Conservation (phyloP, 2,113 vertebrate genomes). For the Bombycilla garrulus region DNA sequence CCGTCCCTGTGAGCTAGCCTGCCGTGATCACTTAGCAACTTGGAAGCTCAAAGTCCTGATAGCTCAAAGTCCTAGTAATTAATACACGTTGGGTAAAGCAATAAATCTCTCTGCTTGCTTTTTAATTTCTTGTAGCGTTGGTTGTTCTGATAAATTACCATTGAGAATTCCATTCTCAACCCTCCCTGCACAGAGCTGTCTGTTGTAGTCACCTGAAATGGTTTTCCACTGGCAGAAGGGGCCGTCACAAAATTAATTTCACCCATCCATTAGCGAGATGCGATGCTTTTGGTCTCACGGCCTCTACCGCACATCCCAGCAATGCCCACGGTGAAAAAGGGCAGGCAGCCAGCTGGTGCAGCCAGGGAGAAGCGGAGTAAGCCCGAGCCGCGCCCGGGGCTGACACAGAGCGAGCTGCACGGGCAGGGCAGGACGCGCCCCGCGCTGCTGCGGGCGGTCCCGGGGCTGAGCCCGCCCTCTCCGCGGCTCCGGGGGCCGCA, state of each 20-base stretch:
- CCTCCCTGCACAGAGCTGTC: not conserved
- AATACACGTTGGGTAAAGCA: not conserved
- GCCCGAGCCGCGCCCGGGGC: rapidly evolving
- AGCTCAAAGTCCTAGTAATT: not conserved
- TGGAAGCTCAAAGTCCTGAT: not conserved
- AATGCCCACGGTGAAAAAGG: rapidly evolving
- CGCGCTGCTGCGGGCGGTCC: no score
- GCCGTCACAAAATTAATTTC: not conserved
- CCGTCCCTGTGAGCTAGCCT: not conserved
- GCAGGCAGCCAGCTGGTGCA: rapidly evolving
- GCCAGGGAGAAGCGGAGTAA: rapidly evolving
- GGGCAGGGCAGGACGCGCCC: rapidly evolving
- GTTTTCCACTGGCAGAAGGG: not conserved
- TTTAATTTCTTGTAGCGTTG: not conserved
- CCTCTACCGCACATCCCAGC: rapidly evolving
- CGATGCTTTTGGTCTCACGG: rapidly evolving
- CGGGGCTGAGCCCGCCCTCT: no score
- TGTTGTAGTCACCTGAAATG: not conserved
- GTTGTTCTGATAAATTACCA: not conserved
- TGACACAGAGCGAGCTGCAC: rapidly evolving
- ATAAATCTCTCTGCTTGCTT: not conserved
- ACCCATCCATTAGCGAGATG: rapidly evolving
- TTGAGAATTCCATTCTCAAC: not conserved
- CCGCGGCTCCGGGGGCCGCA: not conserved
- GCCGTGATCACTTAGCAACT: rapidly evolving